Evolutionary conservation across 2,888 invertebrate species (phyloP).

Genomic region (Trissoscelio sp.): DNA sequence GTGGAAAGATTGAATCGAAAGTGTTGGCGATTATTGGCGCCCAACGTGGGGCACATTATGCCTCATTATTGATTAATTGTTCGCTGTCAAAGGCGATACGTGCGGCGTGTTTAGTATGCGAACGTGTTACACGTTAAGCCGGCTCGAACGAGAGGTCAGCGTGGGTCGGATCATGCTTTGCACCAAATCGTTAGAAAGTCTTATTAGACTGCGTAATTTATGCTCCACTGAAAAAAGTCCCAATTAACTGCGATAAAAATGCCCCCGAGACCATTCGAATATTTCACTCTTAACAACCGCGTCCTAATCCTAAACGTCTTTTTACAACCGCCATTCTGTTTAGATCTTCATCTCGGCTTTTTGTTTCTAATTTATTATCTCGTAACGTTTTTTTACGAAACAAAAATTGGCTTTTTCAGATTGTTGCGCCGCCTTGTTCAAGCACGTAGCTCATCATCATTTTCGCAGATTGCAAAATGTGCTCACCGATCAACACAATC

Average conservation of each 20-base stretch:
- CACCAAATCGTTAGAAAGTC: constrained; percentile 81
- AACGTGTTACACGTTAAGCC: constrained; percentile 72
- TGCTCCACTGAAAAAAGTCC: constrained; percentile 40
- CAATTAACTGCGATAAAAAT: constrained; percentile 33
- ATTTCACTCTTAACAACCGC: constrained; percentile 30
- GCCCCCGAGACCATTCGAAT: constrained; percentile 1
- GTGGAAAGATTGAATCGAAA: constrained; percentile 20
- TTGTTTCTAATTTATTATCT: background rate
- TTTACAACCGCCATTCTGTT: background rate
- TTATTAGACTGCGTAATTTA: constrained; percentile 69
- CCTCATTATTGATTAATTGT: constrained; percentile 80
- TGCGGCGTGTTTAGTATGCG: constrained; percentile 71
- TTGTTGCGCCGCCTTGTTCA: background rate
- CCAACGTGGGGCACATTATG: constrained; percentile 71
- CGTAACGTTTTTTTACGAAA: background rate
- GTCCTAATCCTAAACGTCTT: background rate
- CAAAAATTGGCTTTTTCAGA: background rate
- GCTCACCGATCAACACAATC: background rate
- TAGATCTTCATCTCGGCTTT: too few species aligned
- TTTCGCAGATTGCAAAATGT: constrained; percentile 25
- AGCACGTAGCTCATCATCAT: constrained; percentile 6
- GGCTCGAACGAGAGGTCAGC: constrained; percentile 74
- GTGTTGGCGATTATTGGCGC: constrained; percentile 31
- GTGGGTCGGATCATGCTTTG: constrained; percentile 78
- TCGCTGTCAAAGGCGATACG: constrained; percentile 69